phyloP scores from a whole-genome alignment of 1,140 invertebrate species.

The Himalopsyche phryganea region DNA sequence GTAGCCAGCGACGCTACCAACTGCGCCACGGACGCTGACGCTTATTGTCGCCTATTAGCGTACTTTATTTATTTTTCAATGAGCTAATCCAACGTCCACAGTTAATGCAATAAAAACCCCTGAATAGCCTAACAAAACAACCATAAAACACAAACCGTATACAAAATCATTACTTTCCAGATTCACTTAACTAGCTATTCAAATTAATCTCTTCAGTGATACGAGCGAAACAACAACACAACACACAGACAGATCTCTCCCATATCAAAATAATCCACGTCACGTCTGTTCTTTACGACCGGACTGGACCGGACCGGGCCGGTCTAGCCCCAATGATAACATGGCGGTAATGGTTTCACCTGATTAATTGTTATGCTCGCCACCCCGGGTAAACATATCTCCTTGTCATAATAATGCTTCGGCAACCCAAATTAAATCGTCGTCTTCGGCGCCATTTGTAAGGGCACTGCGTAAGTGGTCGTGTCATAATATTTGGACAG shows the following conservation, averaged over 20 bases:
- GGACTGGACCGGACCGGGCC: constrained; percentile 3
- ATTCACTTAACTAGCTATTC: too few species aligned
- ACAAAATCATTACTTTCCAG: too few species aligned
- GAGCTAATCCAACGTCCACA: too few species aligned
- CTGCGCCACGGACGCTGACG: too few species aligned
- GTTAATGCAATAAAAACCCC: too few species aligned
- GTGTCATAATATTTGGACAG: constrained; percentile 15
- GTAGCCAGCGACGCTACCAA: too few species aligned
- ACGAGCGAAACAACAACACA: too few species aligned
- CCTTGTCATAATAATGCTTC: constrained; percentile 29
- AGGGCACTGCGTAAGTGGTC: constrained; percentile 7
- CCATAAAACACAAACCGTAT: too few species aligned
- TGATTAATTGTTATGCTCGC: constrained; percentile 32
- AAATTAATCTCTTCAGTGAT: too few species aligned
- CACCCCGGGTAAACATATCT: constrained; percentile 27
- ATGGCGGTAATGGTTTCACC: constrained; percentile 27
- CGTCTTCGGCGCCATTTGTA: constrained; percentile 28
- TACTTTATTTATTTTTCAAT: too few species aligned
- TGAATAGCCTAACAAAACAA: too few species aligned
- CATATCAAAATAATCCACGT: constrained; percentile 33
- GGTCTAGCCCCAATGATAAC: constrained; percentile 11
- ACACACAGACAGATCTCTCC: neutral
- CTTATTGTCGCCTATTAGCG: too few species aligned
- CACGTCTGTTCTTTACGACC: constrained; percentile 32
- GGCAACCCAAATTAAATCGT: constrained; percentile 31